phyloP scores from a whole-genome alignment of 2,888 invertebrate species.

The Trimorus sp. region DNA sequence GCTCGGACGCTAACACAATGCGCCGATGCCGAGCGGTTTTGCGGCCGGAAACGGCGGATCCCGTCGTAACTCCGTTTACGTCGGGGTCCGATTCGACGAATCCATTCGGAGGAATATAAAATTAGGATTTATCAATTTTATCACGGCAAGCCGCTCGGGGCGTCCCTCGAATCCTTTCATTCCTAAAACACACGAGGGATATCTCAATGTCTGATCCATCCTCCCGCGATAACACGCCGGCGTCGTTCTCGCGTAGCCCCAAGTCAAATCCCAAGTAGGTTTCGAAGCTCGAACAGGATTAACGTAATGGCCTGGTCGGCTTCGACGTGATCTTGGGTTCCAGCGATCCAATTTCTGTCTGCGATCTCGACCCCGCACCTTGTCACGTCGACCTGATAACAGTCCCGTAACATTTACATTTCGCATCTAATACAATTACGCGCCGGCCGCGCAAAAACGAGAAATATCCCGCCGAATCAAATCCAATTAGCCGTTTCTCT shows the following conservation, averaged over 20 bases:
- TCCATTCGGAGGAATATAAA: slow-evolving; percentile 54
- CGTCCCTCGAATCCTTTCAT: slow-evolving; percentile 57
- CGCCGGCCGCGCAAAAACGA: slow-evolving; percentile 46
- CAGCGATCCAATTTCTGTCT: slow-evolving; percentile 66
- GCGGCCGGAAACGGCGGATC: slow-evolving; percentile 17
- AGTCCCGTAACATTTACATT: slow-evolving; percentile 63
- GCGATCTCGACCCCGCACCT: slow-evolving; percentile 60
- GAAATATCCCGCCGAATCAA: slow-evolving; percentile 57
- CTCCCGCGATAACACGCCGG: slow-evolving; percentile 69
- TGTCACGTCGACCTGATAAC: slow-evolving; percentile 65
- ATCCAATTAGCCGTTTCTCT: slow-evolving; percentile 59
- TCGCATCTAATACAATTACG: slow-evolving; percentile 64
- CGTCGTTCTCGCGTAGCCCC: slow-evolving; percentile 70
- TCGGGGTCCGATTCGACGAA: slow-evolving; percentile 20
- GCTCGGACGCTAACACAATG: too few species aligned
- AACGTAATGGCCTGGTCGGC: slow-evolving; percentile 78
- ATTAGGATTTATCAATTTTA: slow-evolving; percentile 64
- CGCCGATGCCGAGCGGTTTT: not conserved
- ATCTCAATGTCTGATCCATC: slow-evolving; percentile 65
- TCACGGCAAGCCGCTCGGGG: slow-evolving; percentile 42
- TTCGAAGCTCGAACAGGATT: slow-evolving; percentile 78
- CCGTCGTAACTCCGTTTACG: slow-evolving; percentile 16
- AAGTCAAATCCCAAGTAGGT: slow-evolving; percentile 74
- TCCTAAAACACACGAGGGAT: slow-evolving; percentile 60
- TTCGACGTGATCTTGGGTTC: slow-evolving; percentile 73